Base-by-base conservation (phyloP, 2,113 vertebrate species). In the Xenopus tropicalis region DNA sequence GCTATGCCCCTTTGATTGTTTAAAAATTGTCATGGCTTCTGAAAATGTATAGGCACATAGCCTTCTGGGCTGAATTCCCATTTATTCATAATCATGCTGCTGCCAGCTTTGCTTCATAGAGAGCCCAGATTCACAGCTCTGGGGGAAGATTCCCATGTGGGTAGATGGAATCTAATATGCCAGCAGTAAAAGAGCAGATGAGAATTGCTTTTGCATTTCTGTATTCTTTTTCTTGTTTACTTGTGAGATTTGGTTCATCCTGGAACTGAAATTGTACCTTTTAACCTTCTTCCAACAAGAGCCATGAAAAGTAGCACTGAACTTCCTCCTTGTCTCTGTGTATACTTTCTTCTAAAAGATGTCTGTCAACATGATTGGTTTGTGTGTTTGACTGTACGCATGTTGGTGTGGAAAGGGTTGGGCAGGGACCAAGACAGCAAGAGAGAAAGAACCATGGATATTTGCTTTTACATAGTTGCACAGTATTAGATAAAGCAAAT, bases 121-220 rank as follows among this genome's bases (percentile, higher is more conserved):
- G 44, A 74, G 72, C 65, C 72, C 72, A 74, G 56, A 61, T 74
- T 74, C 72, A 48, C 24, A 61, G 24, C 65, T 68, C 72, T 54
- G 72, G 56, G 65, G 65, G 65, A 68, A 61, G 72, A 74, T 74
- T 74, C 65, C 64, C 61, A 61, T 68, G 72, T 68, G 72, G 72
- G 72, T 68, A 68, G 57, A 68, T 61, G 56, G 42, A 61, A 74
- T 67, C 57, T 29, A 61, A 44, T 20, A 61, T 16, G 65, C 43
- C 72, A 61, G 65, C 44, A 61, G 23, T 74, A 68, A 68, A 68
- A 68, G 72, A 74, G 65, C 72, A 74, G 21, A 66, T 58, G 37
- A 74, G 42, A 21, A 43, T 24, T 23, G 72, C 42, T 61, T 52
- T 29, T 61, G 37, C 19, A 59, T 67, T 23, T 69, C 42, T 56